A percentile compares a stretch with the other conserved stretches of the same genome.
phyloP scores from a whole-genome alignment of 2,113 vertebrate genomes.

The Plecturocebus donacophilus region DNA sequence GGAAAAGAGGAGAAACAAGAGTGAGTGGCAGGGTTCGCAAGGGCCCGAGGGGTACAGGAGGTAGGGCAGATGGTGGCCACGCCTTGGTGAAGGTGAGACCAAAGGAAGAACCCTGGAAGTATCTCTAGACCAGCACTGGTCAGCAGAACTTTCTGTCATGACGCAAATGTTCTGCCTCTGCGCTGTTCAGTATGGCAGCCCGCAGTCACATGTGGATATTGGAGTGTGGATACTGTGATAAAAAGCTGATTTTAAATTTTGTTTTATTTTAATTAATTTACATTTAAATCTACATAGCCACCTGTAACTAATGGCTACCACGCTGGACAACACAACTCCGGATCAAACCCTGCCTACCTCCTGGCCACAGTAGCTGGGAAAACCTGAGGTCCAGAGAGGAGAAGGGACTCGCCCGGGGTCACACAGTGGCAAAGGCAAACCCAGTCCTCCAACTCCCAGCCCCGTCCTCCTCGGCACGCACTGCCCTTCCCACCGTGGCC shows the following conservation, averaged over 20 bases:
- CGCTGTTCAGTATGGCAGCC: no score
- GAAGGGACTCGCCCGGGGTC: background rate
- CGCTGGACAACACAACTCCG: background rate
- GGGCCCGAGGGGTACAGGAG: no score
- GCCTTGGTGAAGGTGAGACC: background rate
- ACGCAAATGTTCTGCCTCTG: background rate
- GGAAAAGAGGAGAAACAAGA: constrained; percentile 36
- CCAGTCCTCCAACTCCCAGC: background rate
- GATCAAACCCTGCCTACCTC: background rate
- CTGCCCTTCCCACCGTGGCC: background rate
- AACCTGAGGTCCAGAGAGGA: background rate
- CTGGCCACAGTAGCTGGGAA: background rate
- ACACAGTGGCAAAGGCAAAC: background rate
- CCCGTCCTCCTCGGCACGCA: background rate
- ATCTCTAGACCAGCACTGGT: background rate
- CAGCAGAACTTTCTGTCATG: background rate
- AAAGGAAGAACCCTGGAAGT: background rate
- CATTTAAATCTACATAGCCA: background rate
- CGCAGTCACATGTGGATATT: rapidly evolving
- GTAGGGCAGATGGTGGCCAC: background rate
- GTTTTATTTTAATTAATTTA: background rate
- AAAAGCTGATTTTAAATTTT: background rate
- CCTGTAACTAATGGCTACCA: background rate
- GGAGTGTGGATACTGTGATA: background rate
- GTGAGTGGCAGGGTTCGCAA: background rate